Percentiles rank a stretch among this genome's conserved stretches.
Evolutionary conservation across 2,797 vertebrate species (phyloP).

Genomic region (Amblyopsis hoosieri): DNA sequence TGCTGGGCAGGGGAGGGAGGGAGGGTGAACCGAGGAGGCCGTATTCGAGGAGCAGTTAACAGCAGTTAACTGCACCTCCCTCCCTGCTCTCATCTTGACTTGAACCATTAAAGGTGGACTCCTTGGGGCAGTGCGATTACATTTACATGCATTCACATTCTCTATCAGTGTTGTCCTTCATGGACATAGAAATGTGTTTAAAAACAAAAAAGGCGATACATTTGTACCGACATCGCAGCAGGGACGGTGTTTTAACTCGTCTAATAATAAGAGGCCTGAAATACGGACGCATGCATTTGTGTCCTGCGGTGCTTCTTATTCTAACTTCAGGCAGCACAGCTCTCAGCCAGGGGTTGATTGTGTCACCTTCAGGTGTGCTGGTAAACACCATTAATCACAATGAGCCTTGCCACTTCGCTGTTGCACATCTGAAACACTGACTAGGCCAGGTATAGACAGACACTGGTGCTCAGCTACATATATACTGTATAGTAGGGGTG

Average conservation of each 20-base stretch:
- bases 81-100: slow-evolving; percentile 24
- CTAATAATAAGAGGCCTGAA: slow-evolving; percentile 29
- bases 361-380: slow-evolving; percentile 30
- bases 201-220: too few relatives aligned
- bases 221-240: slow-evolving; percentile 21
- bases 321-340: slow-evolving; percentile 27
- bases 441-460: slow-evolving; percentile 16
- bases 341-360: slow-evolving; percentile 30
- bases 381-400: slow-evolving; percentile 61
- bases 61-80: slow-evolving; percentile 6
- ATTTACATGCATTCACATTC: too few relatives aligned
- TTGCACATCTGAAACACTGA: slow-evolving; percentile 20
- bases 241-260: slow-evolving; percentile 18
- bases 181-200: too few relatives aligned
- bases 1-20: slow-evolving; percentile 21
- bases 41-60: slow-evolving; percentile 1
- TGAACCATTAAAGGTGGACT: slow-evolving; percentile 30
- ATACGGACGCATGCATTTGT: slow-evolving; percentile 11
- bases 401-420: slow-evolving; percentile 21
- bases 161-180: too few relatives aligned
- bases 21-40: slow-evolving; percentile 22
- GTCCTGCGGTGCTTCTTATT: slow-evolving; percentile 38
- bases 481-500: too few relatives aligned
- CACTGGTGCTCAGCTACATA: slow-evolving; percentile 4
- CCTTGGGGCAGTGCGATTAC: too few relatives aligned